phyloP scores from a whole-genome alignment of 1,140 invertebrate species.

The Drosophila novamexicana region DNA sequence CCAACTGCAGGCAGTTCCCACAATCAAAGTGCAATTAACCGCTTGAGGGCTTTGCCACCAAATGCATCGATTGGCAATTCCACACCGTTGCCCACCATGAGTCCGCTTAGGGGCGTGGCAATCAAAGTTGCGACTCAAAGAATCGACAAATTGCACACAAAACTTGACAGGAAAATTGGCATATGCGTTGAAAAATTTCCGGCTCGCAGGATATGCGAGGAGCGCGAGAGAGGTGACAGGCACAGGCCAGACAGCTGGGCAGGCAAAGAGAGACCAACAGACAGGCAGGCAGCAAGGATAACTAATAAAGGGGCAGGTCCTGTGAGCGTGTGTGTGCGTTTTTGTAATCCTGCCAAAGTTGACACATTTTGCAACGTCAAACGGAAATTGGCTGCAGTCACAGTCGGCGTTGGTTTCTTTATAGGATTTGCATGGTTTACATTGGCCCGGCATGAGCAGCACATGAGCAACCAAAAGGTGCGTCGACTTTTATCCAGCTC shows the following conservation, averaged over 20 bases:
- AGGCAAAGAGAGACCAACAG: neutral
- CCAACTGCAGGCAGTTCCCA: constrained; percentile 58
- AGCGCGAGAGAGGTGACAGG: neutral
- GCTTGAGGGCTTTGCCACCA: constrained; percentile 31
- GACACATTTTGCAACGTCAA: constrained; percentile 75
- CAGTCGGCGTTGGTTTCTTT: constrained; percentile 51
- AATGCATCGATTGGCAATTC: constrained; percentile 56
- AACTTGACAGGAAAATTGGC: constrained; percentile 75
- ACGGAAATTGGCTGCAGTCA: constrained; percentile 70
- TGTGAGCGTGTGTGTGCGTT: constrained; percentile 37
- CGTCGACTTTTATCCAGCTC: constrained; percentile 1
- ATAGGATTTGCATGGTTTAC: constrained; percentile 50
- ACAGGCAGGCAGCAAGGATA: constrained; percentile 41
- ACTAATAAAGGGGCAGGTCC: constrained; percentile 59
- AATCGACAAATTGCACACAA: constrained; percentile 46
- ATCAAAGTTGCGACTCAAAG: constrained; percentile 42
- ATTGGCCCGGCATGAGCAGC: constrained; percentile 11
- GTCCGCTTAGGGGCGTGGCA: constrained; percentile 4
- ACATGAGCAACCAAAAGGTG: constrained; percentile 33
- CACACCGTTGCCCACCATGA: constrained; percentile 5
- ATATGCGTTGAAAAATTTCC: constrained; percentile 76
- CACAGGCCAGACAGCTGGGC: constrained; percentile 3
- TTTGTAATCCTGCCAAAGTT: constrained; percentile 72
- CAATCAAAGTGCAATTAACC: constrained; percentile 70
- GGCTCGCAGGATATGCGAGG: constrained; percentile 34